Evolutionary conservation across 1,140 invertebrate genomes (phyloP), one percentile per base, ranked within the genome.

Genomic region (Pachypeltis micranthus): DNA sequence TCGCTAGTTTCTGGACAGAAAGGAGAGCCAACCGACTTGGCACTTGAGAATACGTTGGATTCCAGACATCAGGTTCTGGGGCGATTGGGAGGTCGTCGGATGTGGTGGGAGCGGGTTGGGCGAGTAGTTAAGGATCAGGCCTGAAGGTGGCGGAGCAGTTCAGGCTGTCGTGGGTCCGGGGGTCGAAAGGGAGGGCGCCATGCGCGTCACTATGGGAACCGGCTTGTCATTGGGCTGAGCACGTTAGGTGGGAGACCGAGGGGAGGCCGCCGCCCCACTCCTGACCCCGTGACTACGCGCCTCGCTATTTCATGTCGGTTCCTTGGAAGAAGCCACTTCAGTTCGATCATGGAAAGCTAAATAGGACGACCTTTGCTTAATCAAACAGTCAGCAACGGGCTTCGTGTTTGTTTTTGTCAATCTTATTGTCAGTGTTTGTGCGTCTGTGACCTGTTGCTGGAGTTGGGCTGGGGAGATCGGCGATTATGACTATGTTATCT

Each of bases 321-420:
- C 68, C 67, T 61, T 70, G n/a, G 70, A 69, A 64, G 66, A 39
- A 69, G 69, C 64, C 65, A 70, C 70, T 71, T 70, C 66, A 71
- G 70, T 68, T 68, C 63, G 66, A 67, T 69, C 69, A 69, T 68
- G 66, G 69, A 65, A 70, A 71, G 66, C 70, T 67, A 69, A 71
- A 70, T 69, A 71, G 69, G 70, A 67, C 62, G 69, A 66, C 65
- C 64, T 68, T 66, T 65, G 65, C 63, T 62, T 67, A 58, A 63
- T 59, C 65, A 66, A 68, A 69, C 62, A 66, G 63, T 59, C 26
- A 61, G 39, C 44, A 59, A 44, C 54, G 66, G 55, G 59, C 51
- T n/a, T 23, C 55, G 56, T 66, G 67, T 69, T 68, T 70, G 69
- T 68, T 69, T 67, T 66, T 65, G n/a, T 56, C 65, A 66, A 68